These are phyloP conservation scores for Sylvia borin DNA, from an alignment of 2,797 vertebrate genomes.

Conservation along the genomic window DNA sequence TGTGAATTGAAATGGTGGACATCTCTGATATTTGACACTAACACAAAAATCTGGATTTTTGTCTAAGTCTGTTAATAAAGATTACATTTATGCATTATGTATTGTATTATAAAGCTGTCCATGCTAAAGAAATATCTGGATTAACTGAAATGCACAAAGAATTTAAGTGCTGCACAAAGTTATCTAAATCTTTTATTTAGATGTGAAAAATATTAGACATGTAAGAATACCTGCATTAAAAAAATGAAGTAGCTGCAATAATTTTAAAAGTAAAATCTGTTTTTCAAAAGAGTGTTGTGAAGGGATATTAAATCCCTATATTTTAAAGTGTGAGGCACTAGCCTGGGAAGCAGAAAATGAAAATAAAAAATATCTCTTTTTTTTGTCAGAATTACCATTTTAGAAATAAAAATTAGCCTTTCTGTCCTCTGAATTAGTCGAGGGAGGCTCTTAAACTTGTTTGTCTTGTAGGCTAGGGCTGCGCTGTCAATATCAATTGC, in stretches of 20 bases:
- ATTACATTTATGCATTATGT: neutral
- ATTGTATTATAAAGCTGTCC: neutral
- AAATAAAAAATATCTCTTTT: neutral
- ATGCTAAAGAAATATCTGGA: neutral
- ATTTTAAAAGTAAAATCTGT: neutral
- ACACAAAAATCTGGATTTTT: neutral
- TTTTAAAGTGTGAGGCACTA: neutral
- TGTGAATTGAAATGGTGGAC: neutral
- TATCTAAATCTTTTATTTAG: neutral
- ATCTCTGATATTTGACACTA: neutral
- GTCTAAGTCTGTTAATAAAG: neutral
- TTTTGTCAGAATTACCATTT: neutral
- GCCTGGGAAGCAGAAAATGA: neutral
- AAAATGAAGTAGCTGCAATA: neutral
- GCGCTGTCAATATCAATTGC: rapidly evolving
- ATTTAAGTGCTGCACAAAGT: neutral
- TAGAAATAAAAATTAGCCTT: neutral
- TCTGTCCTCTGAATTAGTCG: neutral
- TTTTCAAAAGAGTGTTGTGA: neutral
- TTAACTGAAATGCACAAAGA: neutral
- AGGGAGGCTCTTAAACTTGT: neutral
- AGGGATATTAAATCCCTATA: neutral
- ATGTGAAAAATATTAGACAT: neutral
- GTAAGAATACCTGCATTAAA: neutral
- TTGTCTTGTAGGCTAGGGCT: neutral